Evolutionary conservation across 1,140 invertebrate genomes (phyloP).

Genomic region (Helicoverpa armigera): DNA sequence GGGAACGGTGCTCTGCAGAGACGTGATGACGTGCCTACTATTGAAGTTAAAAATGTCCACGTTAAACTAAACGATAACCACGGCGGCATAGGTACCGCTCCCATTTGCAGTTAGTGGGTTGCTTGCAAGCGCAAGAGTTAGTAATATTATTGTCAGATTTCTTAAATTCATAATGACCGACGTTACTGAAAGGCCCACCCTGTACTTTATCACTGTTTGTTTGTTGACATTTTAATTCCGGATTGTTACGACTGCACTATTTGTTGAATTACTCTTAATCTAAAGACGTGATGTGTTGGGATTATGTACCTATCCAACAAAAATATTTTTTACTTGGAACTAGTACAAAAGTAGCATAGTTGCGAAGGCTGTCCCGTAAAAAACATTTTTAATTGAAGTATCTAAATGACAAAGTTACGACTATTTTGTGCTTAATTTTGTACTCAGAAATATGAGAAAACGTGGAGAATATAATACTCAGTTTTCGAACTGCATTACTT

Average conservation of each 20-base stretch:
- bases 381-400: slow-evolving; percentile 27
- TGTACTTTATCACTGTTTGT: slow-evolving; percentile 71
- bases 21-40: slow-evolving; percentile 8
- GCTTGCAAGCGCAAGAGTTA: slow-evolving; percentile 65
- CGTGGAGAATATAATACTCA: not conserved
- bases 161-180: slow-evolving; percentile 79
- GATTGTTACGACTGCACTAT: slow-evolving; percentile 49
- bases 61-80: slow-evolving; percentile 10
- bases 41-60: slow-evolving; percentile 34
- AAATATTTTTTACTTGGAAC: slow-evolving; percentile 16
- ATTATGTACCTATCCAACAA: slow-evolving; percentile 8
- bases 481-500: slow-evolving; percentile 33
- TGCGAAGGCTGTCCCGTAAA: slow-evolving; percentile 35
- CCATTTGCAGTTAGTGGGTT: slow-evolving; percentile 49
- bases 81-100: slow-evolving; percentile 43
- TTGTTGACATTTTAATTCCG: slow-evolving; percentile 47
- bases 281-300: slow-evolving; percentile 10
- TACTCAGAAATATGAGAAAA: slow-evolving; percentile 38
- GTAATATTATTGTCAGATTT: slow-evolving; percentile 84
- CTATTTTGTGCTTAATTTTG: slow-evolving; percentile 54
- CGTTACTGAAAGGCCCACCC: slow-evolving; percentile 76
- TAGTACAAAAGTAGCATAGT: slow-evolving; percentile 44
- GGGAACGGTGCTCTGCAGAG: slow-evolving; percentile 50
- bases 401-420: slow-evolving; percentile 24
- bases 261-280: slow-evolving; percentile 12